Evolutionary conservation across 2,888 invertebrate species (phyloP).

Genomic region (Cephus spinipes): DNA sequence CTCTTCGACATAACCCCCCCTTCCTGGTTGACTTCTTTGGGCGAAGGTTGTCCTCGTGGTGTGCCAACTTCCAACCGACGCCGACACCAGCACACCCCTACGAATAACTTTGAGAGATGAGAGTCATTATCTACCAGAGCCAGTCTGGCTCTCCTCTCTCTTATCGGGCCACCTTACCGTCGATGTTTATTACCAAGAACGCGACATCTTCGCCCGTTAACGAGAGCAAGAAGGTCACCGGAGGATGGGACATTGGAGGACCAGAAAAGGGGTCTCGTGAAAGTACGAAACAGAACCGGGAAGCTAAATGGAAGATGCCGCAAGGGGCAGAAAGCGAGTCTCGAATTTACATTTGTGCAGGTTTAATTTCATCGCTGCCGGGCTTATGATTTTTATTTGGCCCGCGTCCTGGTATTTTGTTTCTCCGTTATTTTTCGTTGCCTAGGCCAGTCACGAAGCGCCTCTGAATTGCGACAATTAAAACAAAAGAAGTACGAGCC

Average conservation of each 20-base stretch:
- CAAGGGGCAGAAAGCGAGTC: not conserved
- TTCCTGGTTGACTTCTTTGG: not conserved
- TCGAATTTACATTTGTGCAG: not conserved
- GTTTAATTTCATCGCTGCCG: conserved; percentile 16
- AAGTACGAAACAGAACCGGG: not conserved
- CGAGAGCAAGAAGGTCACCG: not conserved
- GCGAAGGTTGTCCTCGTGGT: not conserved
- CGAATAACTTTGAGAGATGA: conserved; percentile 20
- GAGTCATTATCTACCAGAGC: conserved; percentile 8
- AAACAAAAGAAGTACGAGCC: conserved; percentile 35
- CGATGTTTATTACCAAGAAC: not conserved
- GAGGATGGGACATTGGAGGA: not conserved
- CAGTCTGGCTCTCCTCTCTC: not conserved
- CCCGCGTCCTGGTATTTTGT: conserved; percentile 4
- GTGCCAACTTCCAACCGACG: not conserved
- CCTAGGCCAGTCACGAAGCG: conserved; percentile 43
- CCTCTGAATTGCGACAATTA: conserved; percentile 49
- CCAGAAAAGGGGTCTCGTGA: not conserved
- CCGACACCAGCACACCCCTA: not conserved
- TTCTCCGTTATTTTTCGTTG: conserved; percentile 12
- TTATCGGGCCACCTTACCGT: not conserved
- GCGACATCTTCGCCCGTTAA: not conserved
- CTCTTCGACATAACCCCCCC: not conserved
- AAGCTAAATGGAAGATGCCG: not conserved
- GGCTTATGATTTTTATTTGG: conserved; percentile 17